A percentile compares a stretch with the other conserved stretches of the same genome.
These are phyloP conservation scores for Prenolepis imparis DNA, from an alignment of 2,888 invertebrate genomes.

Conservation along the genomic window DNA sequence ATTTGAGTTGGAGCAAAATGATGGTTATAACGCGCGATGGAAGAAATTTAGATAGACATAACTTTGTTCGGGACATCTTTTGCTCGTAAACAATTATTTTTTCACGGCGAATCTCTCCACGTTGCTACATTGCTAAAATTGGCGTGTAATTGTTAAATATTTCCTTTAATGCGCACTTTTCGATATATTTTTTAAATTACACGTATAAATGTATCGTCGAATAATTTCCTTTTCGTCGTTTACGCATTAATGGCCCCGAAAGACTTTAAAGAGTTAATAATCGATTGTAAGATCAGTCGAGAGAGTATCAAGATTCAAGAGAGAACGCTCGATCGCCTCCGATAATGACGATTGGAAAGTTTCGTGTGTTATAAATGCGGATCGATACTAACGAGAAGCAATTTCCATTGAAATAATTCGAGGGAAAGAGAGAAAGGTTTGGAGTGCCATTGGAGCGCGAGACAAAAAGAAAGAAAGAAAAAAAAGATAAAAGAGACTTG, in stretches of 20 bases:
- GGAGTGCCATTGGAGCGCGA: constrained; percentile 7
- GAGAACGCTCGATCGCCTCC: constrained; percentile 31
- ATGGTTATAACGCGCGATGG: constrained; percentile 13
- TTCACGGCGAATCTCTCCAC: not conserved
- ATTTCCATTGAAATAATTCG: constrained; percentile 54
- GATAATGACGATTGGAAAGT: constrained; percentile 40
- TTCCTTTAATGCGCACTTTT: not conserved
- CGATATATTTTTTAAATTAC: not conserved
- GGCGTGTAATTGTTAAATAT: not conserved
- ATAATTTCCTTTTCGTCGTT: not conserved
- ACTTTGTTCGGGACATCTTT: constrained; percentile 4
- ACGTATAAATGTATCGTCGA: not conserved
- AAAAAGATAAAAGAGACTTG: not conserved
- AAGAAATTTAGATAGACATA: constrained; percentile 45
- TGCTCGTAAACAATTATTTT: constrained; percentile 45
- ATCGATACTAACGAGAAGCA: constrained; percentile 57
- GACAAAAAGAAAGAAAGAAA: constrained; percentile 13
- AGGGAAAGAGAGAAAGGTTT: constrained; percentile 29
- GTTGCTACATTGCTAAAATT: not conserved
- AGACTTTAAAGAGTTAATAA: constrained; percentile 16
- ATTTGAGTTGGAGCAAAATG: constrained; percentile 37
- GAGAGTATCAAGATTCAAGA: constrained; percentile 32
- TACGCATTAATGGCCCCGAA: not conserved
- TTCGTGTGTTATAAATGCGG: constrained; percentile 24
- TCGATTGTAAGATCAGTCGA: not conserved